These are phyloP conservation scores for Merops nubicus DNA, from an alignment of 2,113 vertebrate species.

Conservation along the genomic window DNA sequence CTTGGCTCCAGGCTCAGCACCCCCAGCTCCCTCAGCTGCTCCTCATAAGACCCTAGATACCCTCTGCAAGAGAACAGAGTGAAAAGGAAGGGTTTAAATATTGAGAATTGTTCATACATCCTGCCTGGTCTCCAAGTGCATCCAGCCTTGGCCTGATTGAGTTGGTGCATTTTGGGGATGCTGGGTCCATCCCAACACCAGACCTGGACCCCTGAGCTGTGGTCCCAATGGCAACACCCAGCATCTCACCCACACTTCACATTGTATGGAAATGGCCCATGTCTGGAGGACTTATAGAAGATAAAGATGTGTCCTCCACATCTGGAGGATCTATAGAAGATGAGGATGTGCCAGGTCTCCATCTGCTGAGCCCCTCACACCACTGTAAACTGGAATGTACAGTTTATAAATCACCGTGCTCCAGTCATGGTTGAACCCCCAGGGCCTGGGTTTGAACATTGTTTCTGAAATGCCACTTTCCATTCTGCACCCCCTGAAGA, in stretches of 20 bases:
- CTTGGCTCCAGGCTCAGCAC: too few species aligned
- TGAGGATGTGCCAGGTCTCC: neutral
- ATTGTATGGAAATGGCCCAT: rapidly evolving
- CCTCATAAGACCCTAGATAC: neutral
- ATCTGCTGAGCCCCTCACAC: neutral
- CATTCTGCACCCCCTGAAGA: neutral
- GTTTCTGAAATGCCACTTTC: neutral
- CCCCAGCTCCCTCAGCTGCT: too few species aligned
- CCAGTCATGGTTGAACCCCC: neutral
- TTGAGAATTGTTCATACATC: neutral
- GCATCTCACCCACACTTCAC: neutral
- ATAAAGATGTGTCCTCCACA: rapidly evolving
- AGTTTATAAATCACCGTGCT: neutral
- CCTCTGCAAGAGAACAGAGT: neutral
- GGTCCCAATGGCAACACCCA: neutral
- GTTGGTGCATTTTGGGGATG: neutral
- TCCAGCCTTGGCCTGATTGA: neutral
- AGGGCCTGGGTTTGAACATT: neutral
- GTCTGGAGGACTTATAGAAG: neutral
- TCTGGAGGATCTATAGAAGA: neutral
- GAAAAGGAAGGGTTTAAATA: neutral
- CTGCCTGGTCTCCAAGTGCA: neutral
- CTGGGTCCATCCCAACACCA: neutral
- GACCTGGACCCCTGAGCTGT: neutral
- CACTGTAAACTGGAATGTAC: neutral